These are phyloP conservation scores for Mechanitis messenoides DNA, from an alignment of 2,888 invertebrate species.

Conservation along the genomic window DNA sequence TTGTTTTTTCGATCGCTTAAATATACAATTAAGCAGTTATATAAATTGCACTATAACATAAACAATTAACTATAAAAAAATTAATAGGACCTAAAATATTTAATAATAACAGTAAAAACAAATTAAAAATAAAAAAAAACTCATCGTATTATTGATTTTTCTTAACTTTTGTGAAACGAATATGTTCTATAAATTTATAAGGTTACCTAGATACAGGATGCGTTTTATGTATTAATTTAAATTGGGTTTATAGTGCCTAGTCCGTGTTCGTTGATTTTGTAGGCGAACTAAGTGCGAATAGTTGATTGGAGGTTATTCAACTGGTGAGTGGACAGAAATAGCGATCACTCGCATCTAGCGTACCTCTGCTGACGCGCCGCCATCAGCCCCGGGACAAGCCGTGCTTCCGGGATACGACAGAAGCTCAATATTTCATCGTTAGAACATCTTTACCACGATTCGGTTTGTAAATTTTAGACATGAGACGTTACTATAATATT, in stretches of 20 bases:
- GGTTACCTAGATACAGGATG: conserved; percentile 1
- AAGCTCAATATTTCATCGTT: conserved; percentile 41
- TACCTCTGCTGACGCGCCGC: conserved; percentile 36
- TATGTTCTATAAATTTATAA: neutral
- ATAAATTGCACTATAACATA: too few species aligned
- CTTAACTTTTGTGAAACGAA: neutral
- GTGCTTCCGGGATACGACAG: conserved; percentile 60
- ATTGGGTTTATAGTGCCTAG: conserved; percentile 26
- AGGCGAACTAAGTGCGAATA: conserved; percentile 68
- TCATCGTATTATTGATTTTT: too few species aligned
- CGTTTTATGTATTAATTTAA: conserved; percentile 12
- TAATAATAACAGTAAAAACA: too few species aligned
- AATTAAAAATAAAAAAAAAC: too few species aligned
- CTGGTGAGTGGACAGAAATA: conserved; percentile 71
- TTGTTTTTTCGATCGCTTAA: too few species aligned
- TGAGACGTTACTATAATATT: too few species aligned
- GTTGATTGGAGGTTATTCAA: conserved; percentile 77
- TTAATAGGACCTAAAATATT: too few species aligned
- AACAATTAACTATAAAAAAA: too few species aligned
- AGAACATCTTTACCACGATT: conserved; percentile 14
- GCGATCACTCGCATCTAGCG: conserved; percentile 53
- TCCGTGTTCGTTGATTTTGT: conserved; percentile 45
- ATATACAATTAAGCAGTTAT: too few species aligned
- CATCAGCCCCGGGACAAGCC: conserved; percentile 40
- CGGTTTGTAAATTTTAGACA: conserved; percentile 1